These are phyloP conservation scores for Cryptoblepharus egeriae DNA, from an alignment of 2,797 vertebrate genomes.

Conservation along the genomic window DNA sequence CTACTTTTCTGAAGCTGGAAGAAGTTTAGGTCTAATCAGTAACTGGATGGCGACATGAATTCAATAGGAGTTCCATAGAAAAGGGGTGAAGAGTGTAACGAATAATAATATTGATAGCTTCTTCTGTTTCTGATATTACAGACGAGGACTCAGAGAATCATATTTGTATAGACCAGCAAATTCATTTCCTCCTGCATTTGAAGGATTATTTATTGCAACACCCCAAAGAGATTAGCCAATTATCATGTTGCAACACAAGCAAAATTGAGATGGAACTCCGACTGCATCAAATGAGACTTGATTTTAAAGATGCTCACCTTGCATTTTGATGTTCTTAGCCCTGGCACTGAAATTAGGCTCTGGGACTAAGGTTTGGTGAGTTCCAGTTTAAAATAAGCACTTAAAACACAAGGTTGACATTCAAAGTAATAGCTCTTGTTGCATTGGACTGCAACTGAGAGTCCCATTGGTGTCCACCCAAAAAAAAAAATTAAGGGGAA, in stretches of 20 bases:
- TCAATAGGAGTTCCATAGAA: too few relatives aligned
- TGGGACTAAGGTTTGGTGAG: not conserved
- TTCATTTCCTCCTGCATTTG: not conserved
- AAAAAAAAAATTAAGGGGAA: not conserved
- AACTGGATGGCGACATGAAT: too few relatives aligned
- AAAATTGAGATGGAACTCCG: not conserved
- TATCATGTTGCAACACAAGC: not conserved
- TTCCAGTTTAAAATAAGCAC: not conserved
- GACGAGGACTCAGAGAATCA: not conserved
- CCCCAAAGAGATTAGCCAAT: not conserved
- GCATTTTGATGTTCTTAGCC: not conserved
- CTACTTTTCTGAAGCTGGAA: too few relatives aligned
- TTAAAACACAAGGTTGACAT: slow-evolving; percentile 22
- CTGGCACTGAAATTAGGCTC: not conserved
- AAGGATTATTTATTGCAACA: not conserved
- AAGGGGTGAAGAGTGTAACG: not conserved
- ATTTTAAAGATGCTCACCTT: not conserved
- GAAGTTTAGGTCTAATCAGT: too few relatives aligned
- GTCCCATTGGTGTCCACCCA: not conserved
- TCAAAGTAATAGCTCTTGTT: slow-evolving; percentile 42
- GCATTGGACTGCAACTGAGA: slow-evolving; percentile 48
- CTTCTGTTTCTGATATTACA: fast-evolving
- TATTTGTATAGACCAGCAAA: not conserved
- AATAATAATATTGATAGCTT: not conserved
- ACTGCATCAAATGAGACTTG: too few relatives aligned